Evolutionary conservation across 2,797 vertebrate species (phyloP).

Genomic region (Macrochelys suwanniensis): DNA sequence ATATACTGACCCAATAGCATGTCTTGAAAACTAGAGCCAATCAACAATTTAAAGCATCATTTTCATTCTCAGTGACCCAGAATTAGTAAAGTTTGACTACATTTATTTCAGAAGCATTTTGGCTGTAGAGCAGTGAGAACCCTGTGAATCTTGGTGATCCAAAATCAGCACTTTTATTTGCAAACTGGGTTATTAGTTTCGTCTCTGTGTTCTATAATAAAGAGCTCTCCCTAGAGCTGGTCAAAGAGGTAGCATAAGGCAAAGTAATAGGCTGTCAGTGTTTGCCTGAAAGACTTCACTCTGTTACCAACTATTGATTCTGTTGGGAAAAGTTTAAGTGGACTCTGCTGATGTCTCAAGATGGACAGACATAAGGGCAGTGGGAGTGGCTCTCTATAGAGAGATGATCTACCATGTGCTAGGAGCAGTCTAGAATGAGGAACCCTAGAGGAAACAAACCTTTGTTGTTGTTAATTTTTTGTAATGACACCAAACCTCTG

Average conservation of each 20-base stretch:
- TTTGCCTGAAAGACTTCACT: neutral
- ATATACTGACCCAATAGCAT: no score
- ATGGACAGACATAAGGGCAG: neutral
- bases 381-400: neutral
- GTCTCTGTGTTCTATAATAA: neutral
- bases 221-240: no score
- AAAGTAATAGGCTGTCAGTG: neutral
- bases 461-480: fast-evolving
- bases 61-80: no score
- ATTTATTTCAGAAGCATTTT: no score
- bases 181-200: conserved; percentile 46
- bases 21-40: no score
- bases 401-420: neutral
- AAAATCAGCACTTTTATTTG: conserved; percentile 23
- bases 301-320: neutral
- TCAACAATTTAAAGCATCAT: no score
- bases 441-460: neutral
- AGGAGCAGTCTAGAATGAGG: neutral
- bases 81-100: no score
- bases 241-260: no score
- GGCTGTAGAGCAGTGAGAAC: no score
- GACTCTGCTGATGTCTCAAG: neutral
- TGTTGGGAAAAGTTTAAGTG: neutral
- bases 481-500: neutral
- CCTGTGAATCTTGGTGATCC: neutral